Base-by-base conservation (phyloP, 2,113 vertebrate genomes). In the Nicator chloris region DNA sequence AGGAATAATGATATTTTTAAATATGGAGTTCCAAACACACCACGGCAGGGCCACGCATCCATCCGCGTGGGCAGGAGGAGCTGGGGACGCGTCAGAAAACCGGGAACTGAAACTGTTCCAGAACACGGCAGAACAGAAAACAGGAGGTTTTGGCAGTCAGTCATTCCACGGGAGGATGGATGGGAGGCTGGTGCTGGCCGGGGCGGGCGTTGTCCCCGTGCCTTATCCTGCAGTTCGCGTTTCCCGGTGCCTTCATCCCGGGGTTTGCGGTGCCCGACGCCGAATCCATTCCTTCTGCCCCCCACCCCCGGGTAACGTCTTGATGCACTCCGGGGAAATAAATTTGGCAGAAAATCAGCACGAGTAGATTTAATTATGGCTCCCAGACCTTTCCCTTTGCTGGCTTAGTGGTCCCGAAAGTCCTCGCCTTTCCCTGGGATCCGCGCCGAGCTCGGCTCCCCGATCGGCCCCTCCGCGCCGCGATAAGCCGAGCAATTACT, bases 341-440 rank as follows among this genome's bases (percentile, higher is more conserved):
- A 99, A 99, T 99, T 99, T 99, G 99, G 99, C 99, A 99, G 99
- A 98, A 99, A 99, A 99, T 99, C 99, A 99, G 99, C 99, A 98
- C 97, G 98, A 99, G 98, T 98, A 99, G 99, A 99, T 99, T 99
- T 99, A 99, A 99, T 99, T 99, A 99, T 99, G 98, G 97, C 98
- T 98, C 96, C 61, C 98, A 99, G 99, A 99, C 98, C 99, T 98
- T 98, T 98, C 84, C 97, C 97, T 97, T 98, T 97, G 93, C 94
- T 96, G 96, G 96, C 96, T 97, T 93, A 96, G 97, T 93, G 97
- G 98, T 98, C 98, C 98, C 96, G 88, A 98, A 98, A 97, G 77
- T 90, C 97, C 30, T 85, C 68, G 95, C 88, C 87, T 96, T 97
- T 95, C 95, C 28, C 95, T 70, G 97, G 97, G 97, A 98, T 96